Evolutionary conservation across 2,888 invertebrate species (phyloP).

Genomic region (Eristalis arbustorum): DNA sequence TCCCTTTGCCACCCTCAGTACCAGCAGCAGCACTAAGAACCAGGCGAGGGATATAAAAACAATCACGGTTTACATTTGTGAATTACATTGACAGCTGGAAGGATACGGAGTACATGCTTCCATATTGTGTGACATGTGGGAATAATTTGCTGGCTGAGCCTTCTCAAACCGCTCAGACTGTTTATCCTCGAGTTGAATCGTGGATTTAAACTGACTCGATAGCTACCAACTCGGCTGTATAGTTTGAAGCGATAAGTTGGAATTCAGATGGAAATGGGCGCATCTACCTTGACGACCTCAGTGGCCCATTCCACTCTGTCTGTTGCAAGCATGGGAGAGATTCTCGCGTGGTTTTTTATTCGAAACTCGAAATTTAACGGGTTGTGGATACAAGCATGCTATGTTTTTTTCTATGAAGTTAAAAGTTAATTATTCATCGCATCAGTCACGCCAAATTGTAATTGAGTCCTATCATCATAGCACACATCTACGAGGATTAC

Average conservation of each 20-base stretch:
- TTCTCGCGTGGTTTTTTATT: not conserved
- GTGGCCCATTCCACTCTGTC: too few species aligned
- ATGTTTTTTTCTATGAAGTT: not conserved
- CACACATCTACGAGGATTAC: not conserved
- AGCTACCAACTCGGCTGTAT: not conserved
- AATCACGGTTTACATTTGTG: not conserved
- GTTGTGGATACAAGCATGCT: not conserved
- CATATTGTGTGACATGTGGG: not conserved
- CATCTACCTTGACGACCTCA: not conserved
- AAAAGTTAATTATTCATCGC: not conserved
- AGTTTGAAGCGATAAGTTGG: slow-evolving; percentile 4
- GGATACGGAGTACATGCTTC: not conserved
- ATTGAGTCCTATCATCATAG: not conserved
- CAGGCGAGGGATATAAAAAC: not conserved
- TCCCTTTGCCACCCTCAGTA: not conserved
- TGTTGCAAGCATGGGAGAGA: not conserved
- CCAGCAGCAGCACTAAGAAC: not conserved
- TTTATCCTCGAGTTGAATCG: not conserved
- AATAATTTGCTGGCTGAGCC: not conserved
- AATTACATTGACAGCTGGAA: not conserved
- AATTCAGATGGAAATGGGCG: not conserved
- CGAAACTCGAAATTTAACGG: not conserved
- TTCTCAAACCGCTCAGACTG: not conserved
- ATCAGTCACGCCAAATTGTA: not conserved
- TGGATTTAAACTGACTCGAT: not conserved